Conservation (phyloP, 2,888 invertebrate species). For the Microchrysa polita region DNA sequence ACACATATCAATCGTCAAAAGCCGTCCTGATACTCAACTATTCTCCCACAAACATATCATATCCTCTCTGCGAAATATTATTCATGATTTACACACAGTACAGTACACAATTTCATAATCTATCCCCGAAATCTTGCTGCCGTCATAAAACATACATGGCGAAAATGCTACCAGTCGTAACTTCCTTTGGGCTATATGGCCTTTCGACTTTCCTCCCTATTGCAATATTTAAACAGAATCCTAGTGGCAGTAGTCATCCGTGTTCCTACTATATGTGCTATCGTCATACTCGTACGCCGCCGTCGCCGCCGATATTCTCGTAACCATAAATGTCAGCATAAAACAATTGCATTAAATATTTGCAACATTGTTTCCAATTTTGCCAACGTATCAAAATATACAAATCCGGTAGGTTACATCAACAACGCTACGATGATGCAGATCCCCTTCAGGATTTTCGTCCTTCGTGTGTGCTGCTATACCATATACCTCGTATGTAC, state of each 20-base stretch:
- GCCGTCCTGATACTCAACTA: too few relatives aligned
- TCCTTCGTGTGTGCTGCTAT: not conserved
- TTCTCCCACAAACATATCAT: too few relatives aligned
- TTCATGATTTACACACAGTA: too few relatives aligned
- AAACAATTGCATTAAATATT: slow-evolving; percentile 36
- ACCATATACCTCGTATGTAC: too few relatives aligned
- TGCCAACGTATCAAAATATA: not conserved
- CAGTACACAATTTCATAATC: slow-evolving; percentile 1
- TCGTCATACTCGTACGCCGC: too few relatives aligned
- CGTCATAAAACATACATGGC: slow-evolving; percentile 30
- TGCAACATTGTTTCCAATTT: slow-evolving; percentile 41
- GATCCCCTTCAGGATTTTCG: not conserved
- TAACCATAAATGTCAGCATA: slow-evolving; percentile 26
- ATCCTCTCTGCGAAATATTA: too few relatives aligned
- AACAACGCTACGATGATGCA: not conserved
- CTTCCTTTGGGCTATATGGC: too few relatives aligned
- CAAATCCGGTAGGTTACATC: not conserved
- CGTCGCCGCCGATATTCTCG: slow-evolving; percentile 8
- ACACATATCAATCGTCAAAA: too few relatives aligned
- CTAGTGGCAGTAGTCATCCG: not conserved
- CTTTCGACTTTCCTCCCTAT: not conserved
- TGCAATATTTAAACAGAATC: slow-evolving; percentile 11
- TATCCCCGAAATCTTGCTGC: not conserved
- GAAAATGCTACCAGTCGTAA: not conserved
- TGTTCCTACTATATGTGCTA: too few relatives aligned